phyloP scores from a whole-genome alignment of 2,797 vertebrate genomes.

The Malacoctenus gilli region DNA sequence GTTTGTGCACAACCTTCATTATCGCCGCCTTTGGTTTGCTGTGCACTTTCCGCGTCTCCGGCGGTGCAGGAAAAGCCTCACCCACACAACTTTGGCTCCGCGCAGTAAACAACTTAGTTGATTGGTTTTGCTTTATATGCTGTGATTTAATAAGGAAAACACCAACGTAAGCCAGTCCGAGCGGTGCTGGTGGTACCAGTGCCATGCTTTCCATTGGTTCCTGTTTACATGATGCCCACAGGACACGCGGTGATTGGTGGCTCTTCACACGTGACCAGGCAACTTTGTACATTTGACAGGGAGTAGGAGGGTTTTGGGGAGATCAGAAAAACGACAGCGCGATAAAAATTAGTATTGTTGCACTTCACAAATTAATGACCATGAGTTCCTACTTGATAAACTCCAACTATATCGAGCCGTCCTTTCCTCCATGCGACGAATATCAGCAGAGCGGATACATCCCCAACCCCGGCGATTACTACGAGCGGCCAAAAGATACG shows the following conservation, averaged over 20 bases:
- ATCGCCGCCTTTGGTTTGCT: slow-evolving; percentile 13
- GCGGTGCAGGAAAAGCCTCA: slow-evolving; percentile 53
- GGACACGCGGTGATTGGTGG: slow-evolving; percentile 86
- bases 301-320: slow-evolving; percentile 91
- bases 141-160: slow-evolving; percentile 80
- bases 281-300: slow-evolving; percentile 94
- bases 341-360: slow-evolving; percentile 96
- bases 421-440: slow-evolving; percentile 98
- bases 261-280: slow-evolving; percentile 89
- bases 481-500: slow-evolving; percentile 88
- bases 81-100: slow-evolving; percentile 66
- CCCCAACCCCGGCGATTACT: slow-evolving; percentile 86
- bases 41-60: slow-evolving; percentile 34
- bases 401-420: slow-evolving; percentile 99
- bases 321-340: slow-evolving; percentile 99
- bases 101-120: slow-evolving; percentile 70
- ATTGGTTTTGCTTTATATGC: slow-evolving; percentile 77
- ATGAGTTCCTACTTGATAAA: slow-evolving; percentile 99
- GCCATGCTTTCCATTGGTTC: slow-evolving; percentile 86
- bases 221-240: slow-evolving; percentile 98
- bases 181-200: slow-evolving; percentile 76
- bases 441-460: slow-evolving; percentile 93
- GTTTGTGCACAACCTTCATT: slow-evolving; percentile 33
- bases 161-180: slow-evolving; percentile 75
- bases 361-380: slow-evolving; percentile 99